Evolutionary conservation across 2,888 invertebrate species (phyloP).

Genomic region (Hartigia nigra): DNA sequence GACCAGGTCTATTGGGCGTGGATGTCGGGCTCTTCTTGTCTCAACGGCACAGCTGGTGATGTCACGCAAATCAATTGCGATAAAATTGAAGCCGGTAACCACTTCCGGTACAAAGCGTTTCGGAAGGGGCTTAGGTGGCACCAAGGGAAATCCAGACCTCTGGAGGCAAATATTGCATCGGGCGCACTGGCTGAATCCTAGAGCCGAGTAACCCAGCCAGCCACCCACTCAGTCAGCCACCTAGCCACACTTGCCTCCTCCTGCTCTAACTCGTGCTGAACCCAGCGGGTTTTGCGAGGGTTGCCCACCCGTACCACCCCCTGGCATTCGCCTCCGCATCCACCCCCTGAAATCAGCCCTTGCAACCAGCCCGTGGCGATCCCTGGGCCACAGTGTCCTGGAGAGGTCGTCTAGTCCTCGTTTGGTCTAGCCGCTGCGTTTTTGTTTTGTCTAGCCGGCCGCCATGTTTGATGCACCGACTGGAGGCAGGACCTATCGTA

Average conservation of each 20-base stretch:
- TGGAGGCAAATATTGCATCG: slow-evolving; percentile 3
- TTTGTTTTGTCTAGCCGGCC: slow-evolving; percentile 35
- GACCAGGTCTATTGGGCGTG: neutral
- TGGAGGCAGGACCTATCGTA: slow-evolving; percentile 22
- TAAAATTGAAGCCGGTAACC: neutral
- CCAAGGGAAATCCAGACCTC: neutral
- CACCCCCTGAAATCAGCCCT: slow-evolving; percentile 9
- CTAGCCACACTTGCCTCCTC: neutral
- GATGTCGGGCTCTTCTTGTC: neutral
- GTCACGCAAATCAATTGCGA: neutral
- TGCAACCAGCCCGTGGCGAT: slow-evolving; percentile 25
- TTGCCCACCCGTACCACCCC: neutral
- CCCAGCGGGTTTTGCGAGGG: neutral
- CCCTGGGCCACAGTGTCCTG: slow-evolving; percentile 13
- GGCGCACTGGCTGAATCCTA: neutral
- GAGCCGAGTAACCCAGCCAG: neutral
- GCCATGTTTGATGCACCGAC: slow-evolving; percentile 40
- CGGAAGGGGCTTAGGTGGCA: neutral
- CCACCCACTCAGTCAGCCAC: neutral
- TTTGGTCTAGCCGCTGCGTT: slow-evolving; percentile 33
- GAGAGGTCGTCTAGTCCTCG: slow-evolving; percentile 32
- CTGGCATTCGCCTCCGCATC: neutral
- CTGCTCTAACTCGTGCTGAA: neutral
- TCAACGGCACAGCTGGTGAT: neutral
- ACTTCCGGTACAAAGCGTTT: neutral